Evolutionary conservation across 1,140 invertebrate genomes (phyloP).

Genomic region (Babylonia areolata): DNA sequence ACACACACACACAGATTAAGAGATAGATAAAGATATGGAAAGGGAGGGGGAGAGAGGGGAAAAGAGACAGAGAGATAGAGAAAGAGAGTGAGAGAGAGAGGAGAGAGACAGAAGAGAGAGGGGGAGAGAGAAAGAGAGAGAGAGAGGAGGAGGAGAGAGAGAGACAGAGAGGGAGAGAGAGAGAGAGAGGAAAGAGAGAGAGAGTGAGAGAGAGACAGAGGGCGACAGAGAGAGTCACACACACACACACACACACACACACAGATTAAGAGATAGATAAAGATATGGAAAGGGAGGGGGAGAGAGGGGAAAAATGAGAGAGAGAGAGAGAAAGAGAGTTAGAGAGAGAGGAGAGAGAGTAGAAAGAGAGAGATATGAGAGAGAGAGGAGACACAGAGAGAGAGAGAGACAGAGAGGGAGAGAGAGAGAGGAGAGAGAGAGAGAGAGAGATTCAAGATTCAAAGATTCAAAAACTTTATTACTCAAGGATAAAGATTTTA

Average conservation of each 20-base stretch:
- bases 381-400: no score
- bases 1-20: not conserved
- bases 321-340: no score
- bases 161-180: not conserved
- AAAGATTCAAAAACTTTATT: no score
- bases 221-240: not conserved
- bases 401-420: no score
- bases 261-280: no score
- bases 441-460: no score
- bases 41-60: not conserved
- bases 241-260: not conserved
- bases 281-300: no score
- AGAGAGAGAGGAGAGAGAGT: no score
- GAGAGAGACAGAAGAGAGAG: not conserved
- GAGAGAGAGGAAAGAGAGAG: not conserved
- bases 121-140: not conserved
- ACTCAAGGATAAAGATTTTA: no score
- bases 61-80: not conserved
- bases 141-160: not conserved
- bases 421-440: no score
- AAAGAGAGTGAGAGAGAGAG: constrained; percentile 1
- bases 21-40: not conserved
- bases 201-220: not conserved
- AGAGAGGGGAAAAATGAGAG: no score
- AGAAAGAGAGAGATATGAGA: no score